phyloP scores from a whole-genome alignment of 2,888 invertebrate species.

The Cephus pygmeus region DNA sequence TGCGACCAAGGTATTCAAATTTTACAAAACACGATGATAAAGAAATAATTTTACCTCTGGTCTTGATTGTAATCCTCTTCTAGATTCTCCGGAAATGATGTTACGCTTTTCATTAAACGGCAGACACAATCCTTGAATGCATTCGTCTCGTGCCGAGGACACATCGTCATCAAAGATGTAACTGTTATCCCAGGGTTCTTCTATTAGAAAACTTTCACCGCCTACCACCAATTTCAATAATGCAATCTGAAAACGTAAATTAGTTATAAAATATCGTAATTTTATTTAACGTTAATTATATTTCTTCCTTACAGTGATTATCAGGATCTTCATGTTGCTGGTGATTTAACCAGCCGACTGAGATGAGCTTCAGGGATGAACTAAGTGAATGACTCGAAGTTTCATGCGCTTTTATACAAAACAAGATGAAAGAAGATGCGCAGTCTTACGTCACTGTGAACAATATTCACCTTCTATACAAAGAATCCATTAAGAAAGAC shows the following conservation, averaged over 20 bases:
- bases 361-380: conserved; percentile 15
- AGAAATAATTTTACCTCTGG: not conserved
- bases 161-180: not conserved
- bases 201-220: not conserved
- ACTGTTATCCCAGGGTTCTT: not conserved
- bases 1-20: not conserved
- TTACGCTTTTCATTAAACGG: not conserved
- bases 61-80: not conserved
- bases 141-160: not conserved
- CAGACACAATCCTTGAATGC: not conserved
- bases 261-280: not conserved
- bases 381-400: conserved; percentile 6
- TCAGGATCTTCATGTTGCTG: conserved; percentile 32
- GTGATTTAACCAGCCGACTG: not conserved
- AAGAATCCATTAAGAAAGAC: conserved; percentile 49
- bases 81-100: not conserved
- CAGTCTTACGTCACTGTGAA: not conserved
- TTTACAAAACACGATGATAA: not conserved
- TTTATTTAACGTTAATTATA: not conserved
- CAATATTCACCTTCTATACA: conserved; percentile 18
- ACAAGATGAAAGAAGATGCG: conserved; percentile 28
- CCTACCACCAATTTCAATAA: not conserved
- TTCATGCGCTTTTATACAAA: conserved; percentile 36
- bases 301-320: conserved; percentile 36
- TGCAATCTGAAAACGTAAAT: not conserved